Evolutionary conservation across 2,113 vertebrate species (phyloP), one percentile per base, ranked within the genome.

Genomic region (Tringa solitaria): DNA sequence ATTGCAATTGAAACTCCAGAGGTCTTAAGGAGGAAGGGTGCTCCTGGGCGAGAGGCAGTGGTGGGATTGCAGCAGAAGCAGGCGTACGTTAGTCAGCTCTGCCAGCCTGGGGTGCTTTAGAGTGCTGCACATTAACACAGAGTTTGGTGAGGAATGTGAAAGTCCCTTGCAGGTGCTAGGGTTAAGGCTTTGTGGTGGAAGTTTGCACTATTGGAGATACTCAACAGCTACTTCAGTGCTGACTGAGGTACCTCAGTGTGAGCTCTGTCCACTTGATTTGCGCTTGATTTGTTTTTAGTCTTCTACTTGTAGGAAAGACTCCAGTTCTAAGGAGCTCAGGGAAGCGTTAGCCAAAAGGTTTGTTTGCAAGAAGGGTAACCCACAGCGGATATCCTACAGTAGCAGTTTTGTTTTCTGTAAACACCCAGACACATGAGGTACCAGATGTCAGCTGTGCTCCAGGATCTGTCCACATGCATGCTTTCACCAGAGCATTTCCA

Each of bases 351-450:
- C 48, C 73, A 30, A 51, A 82, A 93, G 35, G 48, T 89, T 93
- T 94, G 91, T 94, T 95, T 96, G 87, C 65, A 72, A 61, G 59
- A 32, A n/a, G 57, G 77, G 46, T 53, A 76, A 91, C 94, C 77
- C 81, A 56, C 39, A 46, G 81, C 1, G 4, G 77, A 76, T 76
- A 68, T 94, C 81, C 87, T 72, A 95, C 95, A 72, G 95, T 89
- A 94, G 95, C 69, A 95, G 87, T 17, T 94, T 87, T 96, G 74
- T 75, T 91, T 89, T 76, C 89, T 23, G 27, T 94, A 89, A 95
- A 87, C 89, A 89, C 33, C 11, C 77, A 82, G 84, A 54, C 77
- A 45, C 87, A 87, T 39, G 10, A 60, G 94, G 91, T 96, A 89
- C 35, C 96, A 96, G 91, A 81, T 87, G 89, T 59, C 32, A 90